Base-by-base conservation (phyloP, 2,113 vertebrate species). In the Pampusana beccarii region DNA sequence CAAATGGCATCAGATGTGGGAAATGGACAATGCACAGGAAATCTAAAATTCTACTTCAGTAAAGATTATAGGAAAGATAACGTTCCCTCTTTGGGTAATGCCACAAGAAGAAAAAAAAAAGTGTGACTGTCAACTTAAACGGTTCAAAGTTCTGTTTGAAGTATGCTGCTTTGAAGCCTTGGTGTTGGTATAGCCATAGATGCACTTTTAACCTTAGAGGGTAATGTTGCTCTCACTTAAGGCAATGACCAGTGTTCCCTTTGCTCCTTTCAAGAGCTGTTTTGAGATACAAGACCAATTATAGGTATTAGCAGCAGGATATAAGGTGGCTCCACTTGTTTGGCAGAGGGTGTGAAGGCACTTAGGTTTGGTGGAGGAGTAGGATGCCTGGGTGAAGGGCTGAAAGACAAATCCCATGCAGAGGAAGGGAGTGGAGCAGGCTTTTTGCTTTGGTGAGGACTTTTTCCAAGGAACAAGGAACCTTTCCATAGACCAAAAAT, bases 71-170 rank as follows among this genome's bases (percentile, higher is more conserved):
- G 23, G 42, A 90, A 86, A 86, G 75, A 93, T 71, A 92, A 86
- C 3, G 0, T 66, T 93, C 38, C 18, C 16, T 90, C 46, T 86
- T 58, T 86, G 48, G 54, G 2, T 58, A 62, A 60, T 67, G n/a
- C 33, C 78, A 80, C 51, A 83, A 86, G 19, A 74, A 25, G 26
- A 0, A 0, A 9, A 56, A 46, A 46, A 64, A 38, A 44, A 10
- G 5, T 0, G 0, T 57, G 38, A 54, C 46, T 56, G 28, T 82
- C 14, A 84, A 51, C 70, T 83, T 51, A 86, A 94, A 60, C 8
- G 90, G 36, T 19, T 95, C 44, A 60, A 53, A 65, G 34, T 58
- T 71, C 61, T 78, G 40, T 95, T 93, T 92, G 83, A 92, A 96
- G 65, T 67, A 23, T 29, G 29, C 6, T 73, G 40, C 80, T 84